A percentile compares a stretch with the other conserved stretches of the same genome.
Conservation (phyloP, 2,113 vertebrate species). For the Podilymbus podiceps region DNA sequence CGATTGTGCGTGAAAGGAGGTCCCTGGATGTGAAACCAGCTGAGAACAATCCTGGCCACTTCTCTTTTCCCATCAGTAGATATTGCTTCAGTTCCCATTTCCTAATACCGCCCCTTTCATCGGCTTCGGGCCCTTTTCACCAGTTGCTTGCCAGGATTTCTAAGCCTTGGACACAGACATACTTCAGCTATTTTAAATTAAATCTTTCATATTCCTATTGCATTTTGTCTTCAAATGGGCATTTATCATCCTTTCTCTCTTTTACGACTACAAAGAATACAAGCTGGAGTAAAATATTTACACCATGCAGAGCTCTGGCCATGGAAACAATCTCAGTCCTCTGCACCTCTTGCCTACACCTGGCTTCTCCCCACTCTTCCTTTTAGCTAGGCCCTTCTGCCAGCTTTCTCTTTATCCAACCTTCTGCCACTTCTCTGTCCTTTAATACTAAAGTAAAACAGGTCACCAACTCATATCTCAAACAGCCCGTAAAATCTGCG, state of each 20-base stretch:
- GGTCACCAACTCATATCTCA: not conserved
- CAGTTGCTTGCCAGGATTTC: not conserved
- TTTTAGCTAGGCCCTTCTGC: not conserved
- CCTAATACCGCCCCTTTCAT: not conserved
- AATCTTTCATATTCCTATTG: not conserved
- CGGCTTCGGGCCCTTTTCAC: not conserved
- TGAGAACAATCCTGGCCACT: slow-evolving; percentile 9
- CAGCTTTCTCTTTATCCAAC: not conserved
- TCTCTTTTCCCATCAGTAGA: slow-evolving; percentile 45
- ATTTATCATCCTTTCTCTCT: not conserved
- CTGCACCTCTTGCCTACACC: not conserved
- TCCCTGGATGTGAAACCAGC: slow-evolving; percentile 27
- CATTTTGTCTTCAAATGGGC: not conserved
- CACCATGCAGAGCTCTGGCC: not conserved
- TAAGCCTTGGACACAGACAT: not conserved
- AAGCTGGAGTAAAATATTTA: not conserved
- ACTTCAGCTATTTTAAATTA: not conserved
- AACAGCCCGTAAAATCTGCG: not conserved
- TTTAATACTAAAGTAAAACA: not conserved
- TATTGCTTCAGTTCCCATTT: slow-evolving; percentile 36
- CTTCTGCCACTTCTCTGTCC: not conserved
- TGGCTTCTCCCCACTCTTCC: not conserved
- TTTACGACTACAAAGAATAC: not conserved
- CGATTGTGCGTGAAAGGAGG: not conserved
- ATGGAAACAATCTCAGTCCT: not conserved